Base-by-base conservation (phyloP, 2,797 vertebrate species). In the Sebastes matsubarae region DNA sequence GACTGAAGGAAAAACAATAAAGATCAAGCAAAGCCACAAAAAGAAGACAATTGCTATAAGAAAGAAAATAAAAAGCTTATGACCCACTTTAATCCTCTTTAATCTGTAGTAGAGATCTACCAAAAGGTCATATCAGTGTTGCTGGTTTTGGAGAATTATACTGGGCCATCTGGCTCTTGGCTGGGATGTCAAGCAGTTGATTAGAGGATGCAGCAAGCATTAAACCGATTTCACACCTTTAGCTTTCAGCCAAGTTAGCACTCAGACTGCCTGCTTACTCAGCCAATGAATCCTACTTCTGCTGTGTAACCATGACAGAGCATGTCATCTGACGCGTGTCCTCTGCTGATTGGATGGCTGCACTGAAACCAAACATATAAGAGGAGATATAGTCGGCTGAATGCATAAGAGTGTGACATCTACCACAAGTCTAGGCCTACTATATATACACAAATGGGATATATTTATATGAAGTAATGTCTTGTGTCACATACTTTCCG, bases 111-210 rank as follows among this genome's bases (percentile, higher is more conserved):
- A 42, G 10, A 38, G 58, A 36, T 73, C 20, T 16, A 58, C 7
- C 36, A 64, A 72, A 38, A 57, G 59, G 32, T 66, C 25, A 24
- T 6, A 11, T 74, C 12, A 72, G 32, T 79, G 70, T 63, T 72
- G 38, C 60, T 72, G 29, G 42, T 79, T 77, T 13, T 52, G 14
- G 22, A 76, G 36, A 36, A 38, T 63, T 22, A 55, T 8, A n/a
- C 29, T 73, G 71, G 61, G 18, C 64, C 72, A 74, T 78, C 66
- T 86, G 88, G 50, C 66, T 82, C 64, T 69, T 63, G 34, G 68
- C 74, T 66, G 52, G 59, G 38, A 79, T 67, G 61, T 72, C 68
- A 59, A 73, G 64, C 46, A 3, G 30, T 63, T 79, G 58, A 86
- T 80, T 75, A 36, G 3, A 81, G 68, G 71, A 83, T 65, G 69